phyloP scores from a whole-genome alignment of 2,888 invertebrate genomes.

The Cephus runcator region DNA sequence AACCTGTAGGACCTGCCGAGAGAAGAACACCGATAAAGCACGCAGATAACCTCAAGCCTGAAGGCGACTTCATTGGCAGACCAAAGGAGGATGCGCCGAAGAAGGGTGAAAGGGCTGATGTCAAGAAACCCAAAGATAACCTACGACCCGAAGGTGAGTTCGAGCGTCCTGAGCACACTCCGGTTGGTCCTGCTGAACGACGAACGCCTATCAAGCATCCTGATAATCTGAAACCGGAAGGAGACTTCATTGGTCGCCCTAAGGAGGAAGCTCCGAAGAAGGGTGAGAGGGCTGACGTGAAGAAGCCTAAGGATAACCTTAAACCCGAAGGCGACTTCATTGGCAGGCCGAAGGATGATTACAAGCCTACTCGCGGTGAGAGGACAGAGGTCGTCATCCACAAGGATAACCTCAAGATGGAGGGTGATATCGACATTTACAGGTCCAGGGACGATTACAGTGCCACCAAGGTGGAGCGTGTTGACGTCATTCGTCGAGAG shows the following conservation, averaged over 20 bases:
- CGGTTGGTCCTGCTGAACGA: slow-evolving; percentile 69
- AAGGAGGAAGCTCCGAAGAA: slow-evolving; percentile 70
- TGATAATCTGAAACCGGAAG: slow-evolving; percentile 71
- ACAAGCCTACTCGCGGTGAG: slow-evolving; percentile 67
- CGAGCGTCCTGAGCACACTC: slow-evolving; percentile 68
- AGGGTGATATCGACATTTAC: slow-evolving; percentile 70
- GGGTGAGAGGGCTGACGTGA: slow-evolving; percentile 70
- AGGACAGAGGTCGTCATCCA: slow-evolving; percentile 73
- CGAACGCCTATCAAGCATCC: slow-evolving; percentile 56
- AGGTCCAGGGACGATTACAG: slow-evolving; percentile 71
- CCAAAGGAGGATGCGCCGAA: slow-evolving; percentile 63
- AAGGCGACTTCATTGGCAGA: slow-evolving; percentile 67
- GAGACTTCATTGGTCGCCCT: slow-evolving; percentile 68
- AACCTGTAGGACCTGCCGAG: slow-evolving; percentile 60
- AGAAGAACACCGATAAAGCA: slow-evolving; percentile 67
- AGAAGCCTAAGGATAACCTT: slow-evolving; percentile 68
- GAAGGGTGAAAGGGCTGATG: slow-evolving; percentile 58
- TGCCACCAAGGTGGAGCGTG: slow-evolving; percentile 68
- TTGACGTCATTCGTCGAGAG: slow-evolving; percentile 68
- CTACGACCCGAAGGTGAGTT: slow-evolving; percentile 69
- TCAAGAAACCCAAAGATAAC: slow-evolving; percentile 56
- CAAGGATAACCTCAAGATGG: slow-evolving; percentile 76
- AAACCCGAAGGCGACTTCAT: slow-evolving; percentile 70
- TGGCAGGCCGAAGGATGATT: slow-evolving; percentile 49
- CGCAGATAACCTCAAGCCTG: slow-evolving; percentile 68